These are phyloP conservation scores for Lasioglossum albipes DNA, from an alignment of 1,140 invertebrate species.

Conservation along the genomic window DNA sequence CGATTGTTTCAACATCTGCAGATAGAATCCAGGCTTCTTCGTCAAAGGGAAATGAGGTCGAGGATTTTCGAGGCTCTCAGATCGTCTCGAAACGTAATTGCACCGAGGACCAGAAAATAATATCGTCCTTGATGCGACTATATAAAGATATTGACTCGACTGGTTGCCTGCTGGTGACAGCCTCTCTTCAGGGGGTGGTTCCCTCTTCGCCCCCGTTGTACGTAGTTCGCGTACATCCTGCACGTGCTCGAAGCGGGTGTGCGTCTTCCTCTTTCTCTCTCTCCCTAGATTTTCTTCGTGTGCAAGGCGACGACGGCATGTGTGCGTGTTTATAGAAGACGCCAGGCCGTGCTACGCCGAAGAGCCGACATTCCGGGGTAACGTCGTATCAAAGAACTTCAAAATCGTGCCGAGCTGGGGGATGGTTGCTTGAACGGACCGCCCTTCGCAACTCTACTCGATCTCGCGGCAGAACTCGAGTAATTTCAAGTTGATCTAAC, in stretches of 20 bases:
- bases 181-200: conserved; percentile 64
- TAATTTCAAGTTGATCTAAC: conserved; percentile 17
- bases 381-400: conserved; percentile 62
- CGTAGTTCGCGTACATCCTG: conserved; percentile 56
- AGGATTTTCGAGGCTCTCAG: not conserved
- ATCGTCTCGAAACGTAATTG: conserved; percentile 35
- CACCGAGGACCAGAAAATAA: conserved; percentile 63
- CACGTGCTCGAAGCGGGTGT: conserved; percentile 45
- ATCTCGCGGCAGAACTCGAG: conserved; percentile 11
- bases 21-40: too few species aligned
- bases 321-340: conserved; percentile 16
- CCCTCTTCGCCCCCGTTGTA: conserved; percentile 30
- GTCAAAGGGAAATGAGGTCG: not conserved
- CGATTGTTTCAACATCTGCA: too few species aligned
- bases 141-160: conserved; percentile 72
- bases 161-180: conserved; percentile 71
- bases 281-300: conserved; percentile 7
- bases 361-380: conserved; percentile 41
- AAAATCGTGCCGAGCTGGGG: conserved; percentile 40
- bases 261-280: conserved; percentile 14
- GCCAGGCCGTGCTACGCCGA: conserved; percentile 21
- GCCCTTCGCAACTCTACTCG: conserved; percentile 41
- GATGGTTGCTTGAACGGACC: conserved; percentile 41
- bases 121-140: conserved; percentile 66
- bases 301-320: conserved; percentile 6